phyloP scores from a whole-genome alignment of 1,140 invertebrate genomes.

The Rhopalosiphum maidis region DNA sequence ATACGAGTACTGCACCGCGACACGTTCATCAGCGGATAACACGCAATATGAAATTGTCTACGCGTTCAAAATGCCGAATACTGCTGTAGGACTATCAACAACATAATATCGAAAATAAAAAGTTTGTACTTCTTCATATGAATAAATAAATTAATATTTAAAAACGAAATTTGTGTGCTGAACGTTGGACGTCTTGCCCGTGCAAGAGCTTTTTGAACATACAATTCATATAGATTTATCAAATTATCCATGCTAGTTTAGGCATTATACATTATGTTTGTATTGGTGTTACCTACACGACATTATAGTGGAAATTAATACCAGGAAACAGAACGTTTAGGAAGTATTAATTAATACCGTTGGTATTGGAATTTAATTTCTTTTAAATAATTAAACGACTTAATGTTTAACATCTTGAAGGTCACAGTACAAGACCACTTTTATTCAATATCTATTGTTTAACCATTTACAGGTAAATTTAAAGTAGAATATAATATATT shows the following conservation, averaged over 20 bases:
- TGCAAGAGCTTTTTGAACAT: not conserved
- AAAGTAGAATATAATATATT: not conserved
- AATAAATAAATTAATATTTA: not conserved
- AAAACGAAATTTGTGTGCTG: not conserved
- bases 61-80: slow-evolving; percentile 15
- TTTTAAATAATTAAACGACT: not conserved
- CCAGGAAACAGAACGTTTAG: not conserved
- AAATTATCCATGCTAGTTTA: not conserved
- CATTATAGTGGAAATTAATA: not conserved
- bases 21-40: slow-evolving; percentile 33
- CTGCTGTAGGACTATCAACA: not conserved
- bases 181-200: not conserved
- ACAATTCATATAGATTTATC: not conserved
- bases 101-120: not conserved
- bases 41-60: not conserved
- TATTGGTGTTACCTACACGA: not conserved
- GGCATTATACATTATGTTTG: not conserved
- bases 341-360: not conserved
- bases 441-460: not conserved
- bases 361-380: not conserved
- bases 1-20: slow-evolving; percentile 23
- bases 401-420: not conserved
- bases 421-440: not conserved
- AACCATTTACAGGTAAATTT: not conserved
- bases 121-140: not conserved